Percentiles rank a stretch among this genome's conserved stretches.
Conservation (phyloP, 2,113 vertebrate genomes). For the Oxyruncus cristatus region DNA sequence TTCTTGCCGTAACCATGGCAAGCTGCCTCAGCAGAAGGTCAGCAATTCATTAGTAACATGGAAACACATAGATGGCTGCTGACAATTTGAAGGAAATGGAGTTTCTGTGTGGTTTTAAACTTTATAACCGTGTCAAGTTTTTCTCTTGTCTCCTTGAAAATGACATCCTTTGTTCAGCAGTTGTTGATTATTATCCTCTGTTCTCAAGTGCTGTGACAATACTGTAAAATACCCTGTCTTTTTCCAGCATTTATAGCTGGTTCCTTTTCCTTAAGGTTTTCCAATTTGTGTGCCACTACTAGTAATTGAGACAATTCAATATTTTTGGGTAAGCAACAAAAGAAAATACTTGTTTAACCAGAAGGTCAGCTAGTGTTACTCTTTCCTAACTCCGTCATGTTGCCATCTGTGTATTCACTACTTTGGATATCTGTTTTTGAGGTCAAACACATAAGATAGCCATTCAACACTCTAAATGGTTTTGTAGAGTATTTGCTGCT, state of each 20-base stretch:
- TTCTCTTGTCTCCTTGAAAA: neutral
- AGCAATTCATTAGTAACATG: neutral
- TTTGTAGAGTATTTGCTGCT: neutral
- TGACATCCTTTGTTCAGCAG: neutral
- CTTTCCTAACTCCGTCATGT: neutral
- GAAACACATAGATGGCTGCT: neutral
- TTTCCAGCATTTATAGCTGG: neutral
- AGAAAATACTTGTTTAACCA: neutral
- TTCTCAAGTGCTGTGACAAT: neutral
- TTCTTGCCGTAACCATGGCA: neutral
- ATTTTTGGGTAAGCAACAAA: rapidly evolving
- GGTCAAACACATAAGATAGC: neutral
- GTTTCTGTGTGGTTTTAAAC: neutral
- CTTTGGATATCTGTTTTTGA: neutral
- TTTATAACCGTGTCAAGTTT: neutral
- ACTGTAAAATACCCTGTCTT: neutral
- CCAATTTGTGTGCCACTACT: neutral
- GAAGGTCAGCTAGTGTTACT: neutral
- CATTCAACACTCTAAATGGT: neutral
- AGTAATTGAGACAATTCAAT: neutral
- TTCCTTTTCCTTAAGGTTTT: neutral
- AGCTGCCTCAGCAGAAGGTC: neutral
- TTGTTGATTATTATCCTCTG: neutral
- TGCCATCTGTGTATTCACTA: neutral
- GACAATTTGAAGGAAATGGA: neutral